Evolutionary conservation across 2,888 invertebrate genomes (phyloP), one percentile per base, ranked within the genome.

Genomic region (Tortrix viridana): DNA sequence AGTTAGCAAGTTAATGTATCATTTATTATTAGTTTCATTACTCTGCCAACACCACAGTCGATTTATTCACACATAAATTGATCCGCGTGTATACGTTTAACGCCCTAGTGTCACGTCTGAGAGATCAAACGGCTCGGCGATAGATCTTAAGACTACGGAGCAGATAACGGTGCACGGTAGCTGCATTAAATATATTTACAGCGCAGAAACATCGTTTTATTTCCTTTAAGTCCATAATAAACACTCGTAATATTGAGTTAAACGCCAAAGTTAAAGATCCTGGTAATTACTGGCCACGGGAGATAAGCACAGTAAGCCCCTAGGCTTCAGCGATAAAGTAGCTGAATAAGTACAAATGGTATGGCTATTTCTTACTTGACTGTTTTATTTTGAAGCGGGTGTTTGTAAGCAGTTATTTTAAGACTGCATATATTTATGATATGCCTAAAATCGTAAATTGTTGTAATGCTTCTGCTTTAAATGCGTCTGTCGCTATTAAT

Each of bases 181-280:
- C 32, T 19, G 14, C 16, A 19, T 50, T 32, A 50, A 48, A 9
- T 12, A 12, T 50, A 32, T 50, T 50, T 49, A 47, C 22, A 32
- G 18, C 48, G 5, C 14, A 19, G 12, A 50, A 37, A 50, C 32
- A 2, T 16, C 18, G 14, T 37, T 20, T 18, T 26, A 54, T 41
- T 26, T 19, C 16, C 23, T 23, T 54, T 54, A 16, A 43, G n/a
- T 43, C 12, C 12, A 23, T 22, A 54, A 54, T 43, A 23, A 54
- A 54, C 23, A 54, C 43, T 18, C 54, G 32, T 55, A 46, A 55
- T 19, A 55, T 55, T 55, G 32, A 55, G 46, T 53, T 46, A 46
- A 55, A 46, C 14, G 9, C 26, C n/a, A n/a, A 26, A 44, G 55
- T 57, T 57, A 57, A 53, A 47, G 46, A 57, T 57, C 56, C 46